Evolutionary conservation across 2,113 vertebrate genomes (phyloP).

Genomic region (Pachyramphus minor): DNA sequence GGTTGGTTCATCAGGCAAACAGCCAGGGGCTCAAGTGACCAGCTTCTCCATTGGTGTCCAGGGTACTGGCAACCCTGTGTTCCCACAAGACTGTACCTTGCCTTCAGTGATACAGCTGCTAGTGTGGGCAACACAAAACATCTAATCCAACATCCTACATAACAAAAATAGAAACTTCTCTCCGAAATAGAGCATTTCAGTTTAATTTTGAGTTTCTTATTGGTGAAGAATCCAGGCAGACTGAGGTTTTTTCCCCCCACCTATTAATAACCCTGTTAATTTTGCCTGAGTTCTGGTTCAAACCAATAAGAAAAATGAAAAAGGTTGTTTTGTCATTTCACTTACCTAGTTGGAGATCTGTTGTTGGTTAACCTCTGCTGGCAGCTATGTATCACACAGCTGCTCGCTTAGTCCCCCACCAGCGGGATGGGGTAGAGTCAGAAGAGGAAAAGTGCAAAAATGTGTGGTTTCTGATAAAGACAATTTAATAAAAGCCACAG

Average conservation of each 20-base stretch:
- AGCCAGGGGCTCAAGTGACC: accelerated
- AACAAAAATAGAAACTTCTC: accelerated
- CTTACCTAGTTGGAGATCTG: not conserved
- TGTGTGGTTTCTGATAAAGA: not conserved
- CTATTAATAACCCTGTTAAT: accelerated
- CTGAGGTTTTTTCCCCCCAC: accelerated
- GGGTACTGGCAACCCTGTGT: accelerated
- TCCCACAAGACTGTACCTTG: accelerated
- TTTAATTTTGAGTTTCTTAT: not conserved
- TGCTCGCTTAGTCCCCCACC: accelerated
- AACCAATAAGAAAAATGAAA: accelerated
- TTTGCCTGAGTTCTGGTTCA: not conserved
- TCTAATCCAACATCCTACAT: accelerated
- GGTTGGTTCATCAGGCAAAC: not conserved
- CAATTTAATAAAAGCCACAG: not conserved
- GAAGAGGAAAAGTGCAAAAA: not conserved
- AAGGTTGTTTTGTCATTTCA: accelerated
- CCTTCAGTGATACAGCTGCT: not conserved
- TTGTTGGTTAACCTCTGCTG: not conserved
- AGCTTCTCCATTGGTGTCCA: accelerated
- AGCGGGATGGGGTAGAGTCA: not conserved
- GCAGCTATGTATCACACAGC: not conserved
- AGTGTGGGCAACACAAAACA: accelerated
- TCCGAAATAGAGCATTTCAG: not conserved
- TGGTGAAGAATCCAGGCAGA: not conserved